These are phyloP conservation scores for Pseudoips prasinana DNA, from an alignment of 2,888 invertebrate species.

Conservation along the genomic window DNA sequence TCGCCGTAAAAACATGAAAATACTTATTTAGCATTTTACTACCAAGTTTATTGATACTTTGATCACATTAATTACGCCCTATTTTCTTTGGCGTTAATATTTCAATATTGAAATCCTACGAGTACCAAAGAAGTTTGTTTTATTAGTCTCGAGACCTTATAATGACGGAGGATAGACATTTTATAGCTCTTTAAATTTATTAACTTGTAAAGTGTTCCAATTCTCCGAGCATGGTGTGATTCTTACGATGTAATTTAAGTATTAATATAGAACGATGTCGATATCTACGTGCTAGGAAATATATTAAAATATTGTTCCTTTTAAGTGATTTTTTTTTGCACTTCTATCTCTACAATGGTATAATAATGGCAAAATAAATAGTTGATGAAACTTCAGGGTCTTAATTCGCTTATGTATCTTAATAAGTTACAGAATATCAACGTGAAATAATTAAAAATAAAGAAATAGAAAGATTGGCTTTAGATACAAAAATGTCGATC, in stretches of 20 bases:
- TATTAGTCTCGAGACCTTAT: slow-evolving; percentile 13
- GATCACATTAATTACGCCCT: slow-evolving; percentile 55
- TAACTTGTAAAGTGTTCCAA: slow-evolving; percentile 21
- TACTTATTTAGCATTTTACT: slow-evolving; percentile 47
- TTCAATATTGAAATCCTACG: slow-evolving; percentile 39
- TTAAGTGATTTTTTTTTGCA: no score
- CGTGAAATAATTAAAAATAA: no score
- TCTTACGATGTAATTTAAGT: slow-evolving; percentile 4
- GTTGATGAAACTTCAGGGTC: no score
- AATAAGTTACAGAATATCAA: no score
- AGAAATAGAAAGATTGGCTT: no score
- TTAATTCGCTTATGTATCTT: no score
- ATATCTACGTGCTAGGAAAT: no score
- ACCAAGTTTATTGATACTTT: slow-evolving; percentile 53
- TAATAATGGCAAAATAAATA: no score
- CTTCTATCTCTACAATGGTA: no score
- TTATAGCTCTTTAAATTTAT: slow-evolving; percentile 13
- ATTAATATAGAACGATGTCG: no score
- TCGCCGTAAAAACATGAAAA: slow-evolving; percentile 55
- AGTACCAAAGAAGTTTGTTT: slow-evolving; percentile 34
- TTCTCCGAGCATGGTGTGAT: slow-evolving; percentile 6
- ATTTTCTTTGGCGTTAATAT: slow-evolving; percentile 47
- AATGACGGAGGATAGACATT: slow-evolving; percentile 8
- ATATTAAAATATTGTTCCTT: no score
- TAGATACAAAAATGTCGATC: no score